These are phyloP conservation scores for Coregonus suidteri DNA, from an alignment of 2,797 vertebrate genomes.

Conservation along the genomic window DNA sequence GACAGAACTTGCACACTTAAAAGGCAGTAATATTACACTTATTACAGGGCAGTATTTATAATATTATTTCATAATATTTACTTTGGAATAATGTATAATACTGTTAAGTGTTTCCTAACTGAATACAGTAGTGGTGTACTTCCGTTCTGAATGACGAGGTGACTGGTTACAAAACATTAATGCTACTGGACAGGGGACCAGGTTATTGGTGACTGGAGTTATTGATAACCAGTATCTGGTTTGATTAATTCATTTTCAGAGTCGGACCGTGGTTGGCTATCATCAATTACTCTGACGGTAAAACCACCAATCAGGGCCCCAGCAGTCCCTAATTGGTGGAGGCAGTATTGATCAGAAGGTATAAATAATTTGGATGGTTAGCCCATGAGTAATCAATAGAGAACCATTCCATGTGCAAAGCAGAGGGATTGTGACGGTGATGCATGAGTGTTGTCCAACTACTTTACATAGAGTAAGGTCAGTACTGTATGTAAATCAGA, in stretches of 20 bases:
- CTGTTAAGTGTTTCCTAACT: not conserved
- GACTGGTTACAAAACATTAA: not conserved
- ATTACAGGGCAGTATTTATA: not conserved
- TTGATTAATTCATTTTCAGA: not conserved
- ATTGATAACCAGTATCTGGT: not conserved
- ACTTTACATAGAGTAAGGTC: not conserved
- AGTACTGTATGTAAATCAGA: too few species aligned
- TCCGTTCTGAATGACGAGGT: not conserved
- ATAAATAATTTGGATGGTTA: constrained; percentile 17
- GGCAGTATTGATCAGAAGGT: constrained; percentile 28
- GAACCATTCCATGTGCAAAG: constrained; percentile 20
- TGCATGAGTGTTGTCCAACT: constrained; percentile 3
- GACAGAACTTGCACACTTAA: not conserved
- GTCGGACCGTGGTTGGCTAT: constrained; percentile 7
- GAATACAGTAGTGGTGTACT: not conserved
- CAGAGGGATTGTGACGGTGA: constrained; percentile 3
- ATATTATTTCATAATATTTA: not conserved
- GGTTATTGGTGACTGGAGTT: not conserved
- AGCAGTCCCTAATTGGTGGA: constrained; percentile 22
- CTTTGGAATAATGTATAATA: not conserved
- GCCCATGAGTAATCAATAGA: constrained; percentile 12
- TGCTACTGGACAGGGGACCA: not conserved
- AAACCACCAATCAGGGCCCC: not conserved
- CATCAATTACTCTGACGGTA: constrained; percentile 27
- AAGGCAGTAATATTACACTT: not conserved